Percentiles rank a stretch among this genome's conserved stretches.
Evolutionary conservation across 2,797 vertebrate species (phyloP).

Genomic region (Falco berigora): DNA sequence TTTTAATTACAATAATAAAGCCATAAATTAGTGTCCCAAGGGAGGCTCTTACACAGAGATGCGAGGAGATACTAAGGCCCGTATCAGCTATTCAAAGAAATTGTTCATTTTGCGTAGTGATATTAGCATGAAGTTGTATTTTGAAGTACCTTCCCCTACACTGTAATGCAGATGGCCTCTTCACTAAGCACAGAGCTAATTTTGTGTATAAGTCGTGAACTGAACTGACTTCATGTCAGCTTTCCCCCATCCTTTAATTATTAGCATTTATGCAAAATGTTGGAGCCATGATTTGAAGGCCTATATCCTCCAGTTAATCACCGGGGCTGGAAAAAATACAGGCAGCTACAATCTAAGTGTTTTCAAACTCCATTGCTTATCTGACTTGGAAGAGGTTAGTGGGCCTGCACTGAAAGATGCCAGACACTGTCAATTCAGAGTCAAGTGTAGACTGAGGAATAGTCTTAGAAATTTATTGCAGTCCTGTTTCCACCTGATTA

Average conservation of each 20-base stretch:
- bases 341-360: neutral
- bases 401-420: neutral
- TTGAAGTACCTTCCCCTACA: neutral
- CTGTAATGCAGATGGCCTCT: neutral
- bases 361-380: neutral
- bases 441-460: neutral
- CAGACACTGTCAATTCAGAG: neutral
- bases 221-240: neutral
- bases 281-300: neutral
- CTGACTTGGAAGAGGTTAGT: neutral
- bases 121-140: neutral
- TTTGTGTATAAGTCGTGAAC: neutral
- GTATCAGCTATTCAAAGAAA: neutral
- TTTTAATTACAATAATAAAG: neutral
- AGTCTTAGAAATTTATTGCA: neutral
- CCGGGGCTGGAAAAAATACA: neutral
- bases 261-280: neutral
- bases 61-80: neutral
- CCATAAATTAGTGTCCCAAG: conserved; percentile 4
- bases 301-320: neutral
- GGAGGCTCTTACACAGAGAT: neutral
- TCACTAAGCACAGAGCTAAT: neutral
- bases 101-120: neutral
- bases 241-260: neutral
- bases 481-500: neutral